Base-by-base conservation (phyloP, 2,888 invertebrate genomes). In the Chymomyza fuscimana region DNA sequence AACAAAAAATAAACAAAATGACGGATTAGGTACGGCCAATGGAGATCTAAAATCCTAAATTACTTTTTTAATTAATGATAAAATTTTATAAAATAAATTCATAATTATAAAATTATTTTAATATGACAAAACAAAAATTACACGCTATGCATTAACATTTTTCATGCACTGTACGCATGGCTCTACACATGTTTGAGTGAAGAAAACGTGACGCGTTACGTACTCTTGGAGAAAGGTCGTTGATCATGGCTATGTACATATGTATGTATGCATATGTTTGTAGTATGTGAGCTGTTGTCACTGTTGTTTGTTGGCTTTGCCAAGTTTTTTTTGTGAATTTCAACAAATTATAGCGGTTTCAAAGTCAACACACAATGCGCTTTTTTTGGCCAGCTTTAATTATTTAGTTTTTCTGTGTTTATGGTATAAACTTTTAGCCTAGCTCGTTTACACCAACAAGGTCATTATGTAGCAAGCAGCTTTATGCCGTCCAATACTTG, bases 181-280 rank as follows among this genome's bases (percentile, higher is more conserved):
- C 22, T 63, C 10, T 54, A 36, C 60, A 56, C 29, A 58, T 67
- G 25, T 65, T 46, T 66, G 16, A 56, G 36, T 62, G 61, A 58
- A 88, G 88, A 85, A 86, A 85, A 88, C 84, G 84, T 85, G 84
- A 88, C 86, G 84, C 83, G 81, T 83, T 79, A 73, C 79, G 76
- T 86, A 86, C 87, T 86, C 81, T 73, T 88, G 84, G 88, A 85
- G 88, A 85, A 85, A 85, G 84, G 84, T 85, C 84, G 84, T 88
- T 85, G 84, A 85, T 88, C 88, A 85, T 86, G 86, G 86, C 84
- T 86, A 63, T 25, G 4, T 58, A 36, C 29, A 40, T 63, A 59
- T 54, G 16, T 67, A 15, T 54, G 2, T 54, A n/a, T 54, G 1
- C 4, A 7, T 16, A 5, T 54, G 22, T 54, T 15, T 54, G 54